Evolutionary conservation across 2,113 vertebrate genomes (phyloP).

Genomic region (Aphelocoma coerulescens): DNA sequence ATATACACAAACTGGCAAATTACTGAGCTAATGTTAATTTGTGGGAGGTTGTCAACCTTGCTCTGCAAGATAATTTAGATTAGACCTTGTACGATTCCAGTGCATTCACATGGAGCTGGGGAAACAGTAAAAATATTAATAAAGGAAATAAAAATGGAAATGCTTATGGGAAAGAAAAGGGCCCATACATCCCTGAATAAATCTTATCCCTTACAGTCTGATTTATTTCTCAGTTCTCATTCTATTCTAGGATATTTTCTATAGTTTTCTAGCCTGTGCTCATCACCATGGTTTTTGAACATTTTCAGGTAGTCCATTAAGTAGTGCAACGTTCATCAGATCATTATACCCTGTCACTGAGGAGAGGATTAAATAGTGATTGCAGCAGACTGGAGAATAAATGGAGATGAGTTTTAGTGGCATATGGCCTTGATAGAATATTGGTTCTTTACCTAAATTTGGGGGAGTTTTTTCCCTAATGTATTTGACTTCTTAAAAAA

Average conservation of each 20-base stretch:
- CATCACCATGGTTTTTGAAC: not conserved
- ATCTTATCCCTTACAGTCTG: not conserved
- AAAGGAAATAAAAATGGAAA: not conserved
- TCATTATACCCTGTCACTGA: conserved; percentile 31
- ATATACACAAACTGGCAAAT: conserved; percentile 5
- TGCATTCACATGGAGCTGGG: not conserved
- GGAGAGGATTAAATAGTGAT: conserved; percentile 46
- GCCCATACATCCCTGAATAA: not conserved
- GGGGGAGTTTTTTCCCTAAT: not conserved
- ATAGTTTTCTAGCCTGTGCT: not conserved
- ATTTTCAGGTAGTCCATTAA: conserved; percentile 40
- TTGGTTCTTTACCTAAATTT: not conserved
- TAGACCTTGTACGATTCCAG: not conserved
- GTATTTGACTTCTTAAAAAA: not conserved
- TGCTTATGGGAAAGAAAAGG: not conserved
- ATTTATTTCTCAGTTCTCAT: not conserved
- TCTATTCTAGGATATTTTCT: not conserved
- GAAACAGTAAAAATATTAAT: not conserved
- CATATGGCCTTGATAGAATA: not conserved
- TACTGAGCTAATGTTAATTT: conserved; percentile 49
- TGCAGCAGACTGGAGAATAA: not conserved
- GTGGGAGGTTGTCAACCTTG: conserved; percentile 13
- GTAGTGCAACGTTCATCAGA: conserved; percentile 16
- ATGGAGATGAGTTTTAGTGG: not conserved
- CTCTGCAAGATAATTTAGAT: conserved; percentile 33